phyloP scores from a whole-genome alignment of 2,113 vertebrate genomes.

The Plecturocebus donacophilus region DNA sequence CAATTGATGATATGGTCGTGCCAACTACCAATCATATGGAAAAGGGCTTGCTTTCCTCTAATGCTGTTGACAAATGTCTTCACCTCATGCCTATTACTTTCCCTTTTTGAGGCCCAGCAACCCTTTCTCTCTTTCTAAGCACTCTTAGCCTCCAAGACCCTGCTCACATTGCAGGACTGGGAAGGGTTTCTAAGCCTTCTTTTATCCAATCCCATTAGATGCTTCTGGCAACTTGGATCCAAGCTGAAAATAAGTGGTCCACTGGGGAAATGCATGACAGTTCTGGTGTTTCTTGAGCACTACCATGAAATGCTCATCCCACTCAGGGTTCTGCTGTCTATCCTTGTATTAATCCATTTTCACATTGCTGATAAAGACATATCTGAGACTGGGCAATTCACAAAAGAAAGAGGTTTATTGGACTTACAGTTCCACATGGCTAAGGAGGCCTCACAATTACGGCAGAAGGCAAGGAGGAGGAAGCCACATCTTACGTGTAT shows the following conservation, averaged over 20 bases:
- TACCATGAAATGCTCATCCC: neutral
- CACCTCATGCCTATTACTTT: neutral
- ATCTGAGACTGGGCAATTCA: no score
- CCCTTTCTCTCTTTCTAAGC: neutral
- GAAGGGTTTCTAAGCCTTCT: neutral
- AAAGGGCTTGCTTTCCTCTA: neutral
- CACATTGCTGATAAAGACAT: no score
- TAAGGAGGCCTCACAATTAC: no score
- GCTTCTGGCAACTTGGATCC: neutral
- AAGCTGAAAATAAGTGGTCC: neutral
- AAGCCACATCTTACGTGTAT: no score
- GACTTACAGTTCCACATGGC: no score
- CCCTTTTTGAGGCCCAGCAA: neutral
- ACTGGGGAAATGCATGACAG: neutral
- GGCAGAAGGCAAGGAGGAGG: no score
- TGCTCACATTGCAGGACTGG: neutral
- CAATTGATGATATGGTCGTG: neutral
- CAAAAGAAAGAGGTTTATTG: no score
- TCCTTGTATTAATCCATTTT: no score
- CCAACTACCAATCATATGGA: neutral
- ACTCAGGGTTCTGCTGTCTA: neutral
- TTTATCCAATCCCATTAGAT: neutral
- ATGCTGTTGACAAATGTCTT: neutral
- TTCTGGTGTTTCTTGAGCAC: neutral
- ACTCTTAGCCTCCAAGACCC: neutral